Evolutionary conservation across 2,888 invertebrate genomes (phyloP).

Genomic region (Cosmopolites sordidus): DNA sequence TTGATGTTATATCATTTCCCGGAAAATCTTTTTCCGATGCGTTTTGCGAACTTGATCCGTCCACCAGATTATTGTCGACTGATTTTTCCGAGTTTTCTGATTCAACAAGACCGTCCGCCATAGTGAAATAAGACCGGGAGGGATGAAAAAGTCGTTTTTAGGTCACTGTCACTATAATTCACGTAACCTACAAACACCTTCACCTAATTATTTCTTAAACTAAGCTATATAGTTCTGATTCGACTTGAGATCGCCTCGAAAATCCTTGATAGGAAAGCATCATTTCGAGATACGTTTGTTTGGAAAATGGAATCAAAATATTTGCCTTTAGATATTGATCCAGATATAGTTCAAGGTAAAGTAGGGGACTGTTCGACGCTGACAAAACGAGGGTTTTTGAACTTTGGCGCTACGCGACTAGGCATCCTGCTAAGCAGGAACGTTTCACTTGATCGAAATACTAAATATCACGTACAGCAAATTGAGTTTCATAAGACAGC

Average conservation of each 20-base stretch:
- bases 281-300: neutral
- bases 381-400: constrained; percentile 19
- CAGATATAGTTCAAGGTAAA: constrained; percentile 24
- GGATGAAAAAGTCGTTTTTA: neutral
- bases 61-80: constrained; percentile 29
- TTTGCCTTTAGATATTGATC: constrained; percentile 23
- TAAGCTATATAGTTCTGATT: no score
- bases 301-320: constrained; percentile 13
- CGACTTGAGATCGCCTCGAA: no score
- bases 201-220: no score
- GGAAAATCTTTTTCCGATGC: constrained; percentile 8
- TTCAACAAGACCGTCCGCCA: no score
- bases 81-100: neutral
- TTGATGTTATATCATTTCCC: constrained; percentile 31
- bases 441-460: neutral
- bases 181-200: no score
- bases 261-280: no score
- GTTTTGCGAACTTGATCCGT: neutral
- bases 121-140: no score
- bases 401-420: constrained; percentile 17
- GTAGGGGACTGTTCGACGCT: constrained; percentile 12
- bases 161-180: constrained; percentile 10
- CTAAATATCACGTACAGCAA: neutral
- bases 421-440: neutral
- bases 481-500: no score